phyloP scores from a whole-genome alignment of 1,140 invertebrate species.

The Cecropterus lyciades region DNA sequence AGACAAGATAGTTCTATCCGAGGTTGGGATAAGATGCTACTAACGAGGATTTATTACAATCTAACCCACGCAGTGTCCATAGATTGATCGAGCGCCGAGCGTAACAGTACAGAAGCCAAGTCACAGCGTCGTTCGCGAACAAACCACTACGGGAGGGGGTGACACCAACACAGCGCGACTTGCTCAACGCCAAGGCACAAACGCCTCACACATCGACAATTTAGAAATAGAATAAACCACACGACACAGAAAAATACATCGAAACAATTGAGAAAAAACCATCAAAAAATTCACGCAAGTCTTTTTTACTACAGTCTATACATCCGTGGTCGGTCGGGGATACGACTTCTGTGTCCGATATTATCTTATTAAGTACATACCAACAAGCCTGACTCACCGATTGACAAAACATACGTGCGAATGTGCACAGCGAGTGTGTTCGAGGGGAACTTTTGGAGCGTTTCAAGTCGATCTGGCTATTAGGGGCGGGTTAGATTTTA shows the following conservation, averaged over 20 bases:
- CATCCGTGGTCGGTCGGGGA: conserved; percentile 76
- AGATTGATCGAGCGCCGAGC: no score
- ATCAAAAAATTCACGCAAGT: conserved; percentile 79
- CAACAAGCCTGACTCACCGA: conserved; percentile 32
- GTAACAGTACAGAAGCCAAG: not conserved
- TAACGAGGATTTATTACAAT: no score
- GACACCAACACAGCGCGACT: conserved; percentile 43
- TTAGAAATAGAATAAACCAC: conserved; percentile 54
- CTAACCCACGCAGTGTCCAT: no score
- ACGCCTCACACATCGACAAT: conserved; percentile 57
- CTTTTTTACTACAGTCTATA: conserved; percentile 78
- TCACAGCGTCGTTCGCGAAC: not conserved
- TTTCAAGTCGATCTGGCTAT: conserved; percentile 5
- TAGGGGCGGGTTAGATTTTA: not conserved
- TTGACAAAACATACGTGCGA: no score
- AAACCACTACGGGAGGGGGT: conserved; percentile 51
- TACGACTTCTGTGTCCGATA: conserved; percentile 63
- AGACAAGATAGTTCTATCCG: no score
- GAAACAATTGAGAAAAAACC: conserved; percentile 69
- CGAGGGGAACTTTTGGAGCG: not conserved
- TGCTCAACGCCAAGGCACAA: conserved; percentile 64
- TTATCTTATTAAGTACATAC: conserved; percentile 67
- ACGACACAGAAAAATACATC: conserved; percentile 78
- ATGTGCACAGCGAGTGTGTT: not conserved
- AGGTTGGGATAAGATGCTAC: no score